A percentile compares a stretch with the other conserved stretches of the same genome.
These are phyloP conservation scores for Paramuricea clavata DNA, from an alignment of 92 coral and sea anemone species.

Conservation along the genomic window DNA sequence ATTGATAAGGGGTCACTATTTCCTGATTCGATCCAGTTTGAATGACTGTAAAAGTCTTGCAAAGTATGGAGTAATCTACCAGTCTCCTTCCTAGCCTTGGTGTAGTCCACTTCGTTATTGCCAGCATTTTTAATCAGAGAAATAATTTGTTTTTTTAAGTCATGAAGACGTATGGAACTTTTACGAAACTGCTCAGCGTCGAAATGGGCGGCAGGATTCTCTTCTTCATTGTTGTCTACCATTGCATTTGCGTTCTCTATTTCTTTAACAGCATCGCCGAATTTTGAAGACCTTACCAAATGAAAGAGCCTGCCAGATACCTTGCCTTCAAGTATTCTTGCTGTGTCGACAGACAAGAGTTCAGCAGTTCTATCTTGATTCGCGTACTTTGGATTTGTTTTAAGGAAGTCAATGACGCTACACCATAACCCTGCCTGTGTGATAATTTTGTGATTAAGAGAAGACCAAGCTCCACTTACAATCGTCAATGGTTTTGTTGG, in stretches of 20 bases:
- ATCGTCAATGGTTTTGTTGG: no score
- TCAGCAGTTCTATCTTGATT: not conserved
- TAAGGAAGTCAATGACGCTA: not conserved
- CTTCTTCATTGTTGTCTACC: slow-evolving; percentile 50
- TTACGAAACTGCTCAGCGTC: slow-evolving; percentile 65
- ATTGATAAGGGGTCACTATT: slow-evolving; percentile 23
- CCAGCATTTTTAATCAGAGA: slow-evolving; percentile 35
- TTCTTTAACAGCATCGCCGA: slow-evolving; percentile 61
- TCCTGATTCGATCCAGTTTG: slow-evolving; percentile 74
- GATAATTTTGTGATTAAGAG: not conserved
- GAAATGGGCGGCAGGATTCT: slow-evolving; percentile 66
- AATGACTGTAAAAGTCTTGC: slow-evolving; percentile 82
- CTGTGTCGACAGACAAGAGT: not conserved
- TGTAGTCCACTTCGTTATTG: slow-evolving; percentile 47
- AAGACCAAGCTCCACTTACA: slow-evolving; percentile 4
- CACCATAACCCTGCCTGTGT: not conserved
- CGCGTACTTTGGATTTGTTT: not conserved
- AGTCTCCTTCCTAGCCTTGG: slow-evolving; percentile 61
- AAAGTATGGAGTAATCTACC: slow-evolving; percentile 76
- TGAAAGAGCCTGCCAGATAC: not conserved
- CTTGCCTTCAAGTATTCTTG: not conserved
- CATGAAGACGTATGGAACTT: slow-evolving; percentile 52
- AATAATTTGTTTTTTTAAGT: slow-evolving; percentile 48
- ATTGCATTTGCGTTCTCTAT: slow-evolving; percentile 61
- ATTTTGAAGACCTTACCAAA: slow-evolving; percentile 27